Base-by-base conservation (phyloP, 2,797 vertebrate species). In the Yasuhikotakia modesta region DNA sequence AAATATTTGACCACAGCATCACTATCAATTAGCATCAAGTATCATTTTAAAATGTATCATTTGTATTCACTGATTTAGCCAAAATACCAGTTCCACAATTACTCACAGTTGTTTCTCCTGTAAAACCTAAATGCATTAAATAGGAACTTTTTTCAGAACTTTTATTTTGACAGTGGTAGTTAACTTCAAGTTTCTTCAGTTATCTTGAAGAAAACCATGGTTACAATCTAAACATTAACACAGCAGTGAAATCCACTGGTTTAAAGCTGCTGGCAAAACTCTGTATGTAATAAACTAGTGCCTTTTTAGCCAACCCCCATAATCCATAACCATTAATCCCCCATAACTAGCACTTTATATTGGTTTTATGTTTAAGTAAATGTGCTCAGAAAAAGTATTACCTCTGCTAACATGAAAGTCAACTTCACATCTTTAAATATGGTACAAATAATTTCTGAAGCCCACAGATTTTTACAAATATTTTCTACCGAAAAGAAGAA, bases 401-500 rank as follows among this genome's bases (percentile, higher is more conserved):
- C 43, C 53, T 6, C 30, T 19, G 11, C 6, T 19, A 75, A 57
- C 30, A 21, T 24, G 66, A 45, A 66, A 67, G 21, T 66, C 12
- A 19, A 3, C 16, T 46, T 73, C 14, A 39, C 4, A 17, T 75
- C 21, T 75, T 58, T 55, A 48, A 17, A 55, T 19, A 57, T 76
- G n/a, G 14, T 27, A 45, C 45, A 11, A 53, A 70, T 70, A 57
- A 55, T 53, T 70, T 66, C 72, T 39, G 21, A 53, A 32, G 35
- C 19, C 43, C n/a, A 57, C 53, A 45, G 70, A 22, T n/a, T 64
- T n/a, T 45, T 27, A 43, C 57, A 65, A 24, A 65, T 46, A 48
- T 11, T 3, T 58, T 76, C 5, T 19, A 50, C 21, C 1, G 30
- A n/a, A 6, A 17, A 45, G 53, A 52, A 72, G 21, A 70, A 55